phyloP scores from a whole-genome alignment of 2,888 invertebrate genomes.

The Macrosoma leucophasiata region DNA sequence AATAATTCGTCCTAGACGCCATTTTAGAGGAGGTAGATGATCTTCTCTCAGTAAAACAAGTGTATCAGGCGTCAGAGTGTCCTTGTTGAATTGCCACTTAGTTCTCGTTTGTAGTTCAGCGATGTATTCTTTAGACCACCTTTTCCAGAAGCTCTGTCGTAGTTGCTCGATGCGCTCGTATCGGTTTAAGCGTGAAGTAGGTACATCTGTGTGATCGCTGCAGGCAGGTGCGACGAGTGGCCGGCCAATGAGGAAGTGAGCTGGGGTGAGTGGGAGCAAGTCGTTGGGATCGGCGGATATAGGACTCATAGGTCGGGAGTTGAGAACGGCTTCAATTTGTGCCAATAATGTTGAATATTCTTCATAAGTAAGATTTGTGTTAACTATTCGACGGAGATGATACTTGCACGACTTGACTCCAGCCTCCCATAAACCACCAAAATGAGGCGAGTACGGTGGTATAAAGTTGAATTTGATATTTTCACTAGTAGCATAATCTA shows the following conservation, averaged over 20 bases:
- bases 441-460: not conserved
- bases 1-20: constrained; percentile 18
- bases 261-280: constrained; percentile 12
- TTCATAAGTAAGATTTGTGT: constrained; percentile 6
- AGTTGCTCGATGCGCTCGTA: constrained; percentile 18
- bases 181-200: constrained; percentile 12
- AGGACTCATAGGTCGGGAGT: constrained; percentile 19
- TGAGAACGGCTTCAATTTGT: constrained; percentile 18
- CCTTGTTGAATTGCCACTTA: constrained; percentile 20
- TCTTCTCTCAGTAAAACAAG: constrained; percentile 25
- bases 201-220: constrained; percentile 4
- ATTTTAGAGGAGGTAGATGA: constrained; percentile 21
- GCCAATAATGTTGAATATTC: constrained; percentile 13
- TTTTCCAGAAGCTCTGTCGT: constrained; percentile 10
- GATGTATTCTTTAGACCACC: constrained; percentile 26
- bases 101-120: constrained; percentile 23
- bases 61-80: constrained; percentile 5
- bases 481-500: no score
- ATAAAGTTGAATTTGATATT: not conserved
- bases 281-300: constrained; percentile 20
- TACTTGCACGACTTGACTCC: not conserved
- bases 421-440: not conserved
- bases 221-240: constrained; percentile 14
- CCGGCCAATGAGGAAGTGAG: constrained; percentile 16
- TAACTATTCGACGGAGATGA: not conserved